Conservation (phyloP, 2,113 vertebrate genomes). For the Poeciliopsis occidentalis region DNA sequence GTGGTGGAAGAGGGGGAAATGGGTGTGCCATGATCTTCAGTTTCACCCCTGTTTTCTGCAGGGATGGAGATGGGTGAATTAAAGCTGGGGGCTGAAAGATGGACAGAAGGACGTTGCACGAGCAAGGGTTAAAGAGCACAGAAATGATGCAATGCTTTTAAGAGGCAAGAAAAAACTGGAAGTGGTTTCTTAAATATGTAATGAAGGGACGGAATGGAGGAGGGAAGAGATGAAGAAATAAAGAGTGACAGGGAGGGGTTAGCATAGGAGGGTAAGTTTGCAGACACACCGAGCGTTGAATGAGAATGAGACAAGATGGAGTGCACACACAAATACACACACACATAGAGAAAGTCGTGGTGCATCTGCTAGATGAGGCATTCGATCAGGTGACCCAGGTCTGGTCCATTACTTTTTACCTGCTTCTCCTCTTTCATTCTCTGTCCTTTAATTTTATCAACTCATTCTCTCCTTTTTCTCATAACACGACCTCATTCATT, state of each 20-base stretch:
- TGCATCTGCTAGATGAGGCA: slow-evolving; percentile 50
- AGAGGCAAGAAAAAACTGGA: neutral
- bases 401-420: slow-evolving; percentile 46
- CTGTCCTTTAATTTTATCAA: slow-evolving; percentile 12
- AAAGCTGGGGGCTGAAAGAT: neutral
- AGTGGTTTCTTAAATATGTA: neutral
- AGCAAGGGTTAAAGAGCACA: slow-evolving; percentile 17
- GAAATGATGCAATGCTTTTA: neutral
- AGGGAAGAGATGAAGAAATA: neutral
- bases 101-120: neutral
- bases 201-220: neutral
- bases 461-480: neutral
- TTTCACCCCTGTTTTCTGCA: slow-evolving; percentile 46
- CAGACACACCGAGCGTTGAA: slow-evolving; percentile 27
- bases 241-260: slow-evolving; percentile 1
- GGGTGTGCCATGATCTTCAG: slow-evolving; percentile 51
- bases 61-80: neutral
- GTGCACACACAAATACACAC: slow-evolving; percentile 24
- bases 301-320: slow-evolving; percentile 47
- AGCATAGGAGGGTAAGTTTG: slow-evolving; percentile 22
- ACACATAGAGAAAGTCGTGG: slow-evolving; percentile 31
- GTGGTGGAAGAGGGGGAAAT: neutral
- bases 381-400: slow-evolving; percentile 52
- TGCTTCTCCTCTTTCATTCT: slow-evolving; percentile 37
- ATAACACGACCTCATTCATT: neutral